Evolutionary conservation across 2,113 vertebrate species (phyloP).

Genomic region (Paraplagusia blochii): DNA sequence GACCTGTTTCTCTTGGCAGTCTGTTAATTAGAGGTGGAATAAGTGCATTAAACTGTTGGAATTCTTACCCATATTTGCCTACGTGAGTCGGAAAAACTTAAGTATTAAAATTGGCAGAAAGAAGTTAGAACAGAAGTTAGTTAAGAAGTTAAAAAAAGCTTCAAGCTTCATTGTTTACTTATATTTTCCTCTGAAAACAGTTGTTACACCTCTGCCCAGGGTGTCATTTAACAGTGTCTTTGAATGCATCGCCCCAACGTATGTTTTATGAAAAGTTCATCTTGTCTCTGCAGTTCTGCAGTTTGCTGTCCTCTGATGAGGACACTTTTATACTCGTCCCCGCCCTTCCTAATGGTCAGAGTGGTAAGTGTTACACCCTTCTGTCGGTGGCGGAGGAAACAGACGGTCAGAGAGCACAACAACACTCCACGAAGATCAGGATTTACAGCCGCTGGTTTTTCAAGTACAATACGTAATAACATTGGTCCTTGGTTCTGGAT

Average conservation of each 20-base stretch:
- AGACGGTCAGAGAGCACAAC: slow-evolving; percentile 17
- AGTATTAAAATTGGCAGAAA: neutral
- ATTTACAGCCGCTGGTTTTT: slow-evolving; percentile 22
- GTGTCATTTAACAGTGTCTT: too few species aligned
- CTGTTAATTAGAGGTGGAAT: slow-evolving; percentile 61
- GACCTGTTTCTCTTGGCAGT: slow-evolving; percentile 38
- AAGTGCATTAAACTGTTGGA: slow-evolving; percentile 49
- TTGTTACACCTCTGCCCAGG: too few species aligned
- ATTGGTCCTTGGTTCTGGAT: slow-evolving; percentile 20
- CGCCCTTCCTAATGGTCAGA: slow-evolving; percentile 24
- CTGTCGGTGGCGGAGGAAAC: slow-evolving; percentile 30
- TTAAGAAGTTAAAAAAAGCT: too few species aligned
- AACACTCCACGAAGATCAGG: slow-evolving; percentile 18
- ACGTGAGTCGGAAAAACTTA: slow-evolving; percentile 23
- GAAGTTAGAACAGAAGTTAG: too few species aligned
- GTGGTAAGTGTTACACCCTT: slow-evolving; percentile 17
- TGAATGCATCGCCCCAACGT: neutral
- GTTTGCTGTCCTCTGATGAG: neutral
- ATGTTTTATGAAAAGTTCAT: slow-evolving; percentile 8
- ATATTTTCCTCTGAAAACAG: too few species aligned
- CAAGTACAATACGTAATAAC: slow-evolving; percentile 15
- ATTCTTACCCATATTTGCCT: slow-evolving; percentile 33
- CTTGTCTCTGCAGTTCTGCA: neutral
- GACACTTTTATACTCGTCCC: slow-evolving; percentile 1
- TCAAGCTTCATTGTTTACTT: too few species aligned